Evolutionary conservation across 2,888 invertebrate genomes (phyloP).

Genomic region (Zygaena filipendulae): DNA sequence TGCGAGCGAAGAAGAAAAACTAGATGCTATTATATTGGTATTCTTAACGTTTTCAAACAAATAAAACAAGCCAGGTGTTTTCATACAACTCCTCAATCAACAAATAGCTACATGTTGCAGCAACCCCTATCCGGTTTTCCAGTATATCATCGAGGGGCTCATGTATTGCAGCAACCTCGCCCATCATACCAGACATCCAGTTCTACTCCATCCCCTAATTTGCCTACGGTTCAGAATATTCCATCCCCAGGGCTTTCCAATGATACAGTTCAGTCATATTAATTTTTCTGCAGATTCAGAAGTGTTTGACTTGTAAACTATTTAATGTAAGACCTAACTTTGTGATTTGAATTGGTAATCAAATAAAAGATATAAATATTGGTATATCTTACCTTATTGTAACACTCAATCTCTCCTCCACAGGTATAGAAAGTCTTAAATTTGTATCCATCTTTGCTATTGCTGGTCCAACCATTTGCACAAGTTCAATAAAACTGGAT

Average conservation of each 20-base stretch:
- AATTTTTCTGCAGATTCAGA: constrained; percentile 1
- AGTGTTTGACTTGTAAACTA: constrained; percentile 1
- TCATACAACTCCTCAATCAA: not conserved
- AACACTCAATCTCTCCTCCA: constrained; percentile 9
- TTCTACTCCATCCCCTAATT: too few relatives aligned
- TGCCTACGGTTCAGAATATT: too few relatives aligned
- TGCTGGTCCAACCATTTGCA: constrained; percentile 7
- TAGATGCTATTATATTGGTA: constrained; percentile 11
- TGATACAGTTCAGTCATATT: not conserved
- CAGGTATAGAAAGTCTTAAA: constrained; percentile 12
- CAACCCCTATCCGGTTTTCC: too few relatives aligned
- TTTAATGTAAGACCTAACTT: too few relatives aligned
- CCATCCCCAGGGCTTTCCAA: not conserved
- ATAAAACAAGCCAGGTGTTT: constrained; percentile 4
- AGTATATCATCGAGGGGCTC: too few relatives aligned
- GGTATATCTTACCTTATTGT: constrained; percentile 9
- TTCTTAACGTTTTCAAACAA: constrained; percentile 11
- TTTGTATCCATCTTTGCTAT: constrained; percentile 10
- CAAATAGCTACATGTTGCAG: too few relatives aligned
- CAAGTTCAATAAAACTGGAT: constrained; percentile 10
- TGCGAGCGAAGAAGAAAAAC: constrained; percentile 12
- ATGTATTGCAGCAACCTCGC: too few relatives aligned
- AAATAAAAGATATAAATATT: constrained; percentile 4
- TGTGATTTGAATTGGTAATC: constrained; percentile 2
- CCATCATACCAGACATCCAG: too few relatives aligned